phyloP scores from a whole-genome alignment of 2,888 invertebrate species.

The Alsophila aescularia region DNA sequence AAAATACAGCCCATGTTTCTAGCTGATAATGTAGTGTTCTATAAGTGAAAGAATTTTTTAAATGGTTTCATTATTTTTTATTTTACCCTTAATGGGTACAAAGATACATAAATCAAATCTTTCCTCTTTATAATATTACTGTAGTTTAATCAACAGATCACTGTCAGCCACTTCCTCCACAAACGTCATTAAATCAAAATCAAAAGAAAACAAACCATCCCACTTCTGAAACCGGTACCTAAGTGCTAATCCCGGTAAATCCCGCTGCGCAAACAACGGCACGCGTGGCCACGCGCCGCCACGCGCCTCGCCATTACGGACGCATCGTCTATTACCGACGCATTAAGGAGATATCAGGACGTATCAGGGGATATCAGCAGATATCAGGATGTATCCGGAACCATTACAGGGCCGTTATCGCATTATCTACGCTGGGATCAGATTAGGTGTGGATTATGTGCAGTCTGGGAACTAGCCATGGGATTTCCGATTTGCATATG shows the following conservation, averaged over 20 bases:
- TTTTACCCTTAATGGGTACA: no score
- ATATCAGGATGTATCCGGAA: conserved; percentile 53
- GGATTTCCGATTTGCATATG: conserved; percentile 28
- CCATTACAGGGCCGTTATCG: conserved; percentile 76
- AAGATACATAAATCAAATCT: no score
- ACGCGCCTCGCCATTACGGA: conserved; percentile 53
- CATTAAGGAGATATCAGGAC: conserved; percentile 69
- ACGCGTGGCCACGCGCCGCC: conserved; percentile 43
- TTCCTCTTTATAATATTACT: no score
- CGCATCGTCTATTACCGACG: conserved; percentile 49
- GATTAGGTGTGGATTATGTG: conserved; percentile 56
- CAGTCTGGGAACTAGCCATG: conserved; percentile 59
- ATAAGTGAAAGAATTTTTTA: no score
- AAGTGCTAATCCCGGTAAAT: conserved; percentile 79
- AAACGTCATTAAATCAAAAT: conserved; percentile 14
- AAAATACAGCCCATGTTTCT: no score
- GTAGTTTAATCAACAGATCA: no score
- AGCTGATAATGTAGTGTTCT: no score
- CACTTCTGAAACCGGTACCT: conserved; percentile 36
- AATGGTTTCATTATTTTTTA: no score
- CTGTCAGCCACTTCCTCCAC: not conserved
- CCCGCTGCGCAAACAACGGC: conserved; percentile 61
- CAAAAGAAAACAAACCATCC: conserved; percentile 13
- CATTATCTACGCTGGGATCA: conserved; percentile 66
- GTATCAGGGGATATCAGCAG: conserved; percentile 66